Conservation (phyloP, 2,797 vertebrate species). For the Acanthurus lineatus region DNA sequence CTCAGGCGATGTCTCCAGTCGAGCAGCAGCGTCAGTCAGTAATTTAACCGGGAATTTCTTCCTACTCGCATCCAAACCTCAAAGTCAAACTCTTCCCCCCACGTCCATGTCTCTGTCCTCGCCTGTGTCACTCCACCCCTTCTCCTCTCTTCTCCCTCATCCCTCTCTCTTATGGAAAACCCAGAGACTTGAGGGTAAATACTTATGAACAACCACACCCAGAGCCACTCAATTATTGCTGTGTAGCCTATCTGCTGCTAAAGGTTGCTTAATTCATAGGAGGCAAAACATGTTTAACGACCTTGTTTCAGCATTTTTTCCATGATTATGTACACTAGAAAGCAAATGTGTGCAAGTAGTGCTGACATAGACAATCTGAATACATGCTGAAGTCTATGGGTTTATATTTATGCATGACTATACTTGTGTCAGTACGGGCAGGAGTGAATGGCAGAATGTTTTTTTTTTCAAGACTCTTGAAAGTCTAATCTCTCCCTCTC, state of each 20-base stretch:
- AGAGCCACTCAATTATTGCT: constrained; percentile 53
- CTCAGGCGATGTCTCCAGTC: constrained; percentile 78
- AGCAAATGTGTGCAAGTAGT: background rate
- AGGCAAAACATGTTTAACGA: constrained; percentile 14
- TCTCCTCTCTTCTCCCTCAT: constrained; percentile 49
- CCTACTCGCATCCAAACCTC: constrained; percentile 83
- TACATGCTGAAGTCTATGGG: constrained; percentile 1
- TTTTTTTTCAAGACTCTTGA: constrained; percentile 27
- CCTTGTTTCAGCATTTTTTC: constrained; percentile 28
- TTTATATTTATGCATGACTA: constrained; percentile 26
- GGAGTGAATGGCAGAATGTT: constrained; percentile 30
- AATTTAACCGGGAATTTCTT: constrained; percentile 84
- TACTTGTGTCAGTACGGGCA: constrained; percentile 15
- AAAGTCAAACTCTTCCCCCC: constrained; percentile 77
- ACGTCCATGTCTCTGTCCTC: constrained; percentile 70
- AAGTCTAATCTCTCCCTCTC: constrained; percentile 55
- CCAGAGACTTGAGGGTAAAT: constrained; percentile 69
- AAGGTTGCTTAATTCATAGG: constrained; percentile 29
- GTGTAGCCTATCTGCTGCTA: constrained; percentile 50
- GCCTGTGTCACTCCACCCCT: constrained; percentile 66
- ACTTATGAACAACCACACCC: constrained; percentile 76
- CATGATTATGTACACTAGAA: background rate
- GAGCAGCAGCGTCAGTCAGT: constrained; percentile 80
- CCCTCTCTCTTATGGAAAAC: constrained; percentile 76
- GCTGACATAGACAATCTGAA: constrained; percentile 12